phyloP scores from a whole-genome alignment of 2,797 vertebrate species.

The Gastrophryne carolinensis region DNA sequence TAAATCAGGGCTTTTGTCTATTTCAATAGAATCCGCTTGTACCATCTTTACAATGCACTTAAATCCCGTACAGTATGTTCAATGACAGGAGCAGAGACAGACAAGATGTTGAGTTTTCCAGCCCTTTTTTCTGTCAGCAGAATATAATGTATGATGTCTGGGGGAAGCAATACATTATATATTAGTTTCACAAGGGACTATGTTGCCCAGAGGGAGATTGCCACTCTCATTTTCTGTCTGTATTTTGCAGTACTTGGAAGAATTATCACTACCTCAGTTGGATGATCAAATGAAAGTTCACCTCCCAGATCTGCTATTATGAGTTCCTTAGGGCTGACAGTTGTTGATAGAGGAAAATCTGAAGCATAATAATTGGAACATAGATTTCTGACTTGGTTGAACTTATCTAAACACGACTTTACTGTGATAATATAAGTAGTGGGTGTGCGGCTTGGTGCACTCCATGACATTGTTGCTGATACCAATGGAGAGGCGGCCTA shows the following conservation, averaged over 20 bases:
- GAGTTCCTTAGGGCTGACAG: neutral
- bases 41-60: too few species aligned
- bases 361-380: neutral
- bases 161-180: slow-evolving; percentile 7
- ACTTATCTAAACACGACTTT: neutral
- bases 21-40: too few species aligned
- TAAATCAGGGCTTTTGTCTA: too few species aligned
- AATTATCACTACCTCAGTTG: slow-evolving; percentile 12
- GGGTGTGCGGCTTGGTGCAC: too few species aligned
- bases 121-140: slow-evolving; percentile 15
- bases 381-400: neutral
- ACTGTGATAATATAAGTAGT: neutral
- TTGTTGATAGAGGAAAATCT: neutral
- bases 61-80: too few species aligned
- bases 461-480: too few species aligned
- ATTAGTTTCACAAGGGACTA: slow-evolving; percentile 1
- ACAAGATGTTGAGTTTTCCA: slow-evolving; percentile 3
- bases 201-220: slow-evolving; percentile 8
- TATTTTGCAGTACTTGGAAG: neutral
- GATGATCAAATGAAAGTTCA: slow-evolving; percentile 14
- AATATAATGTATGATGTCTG: slow-evolving; percentile 10
- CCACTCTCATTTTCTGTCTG: neutral
- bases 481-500: too few species aligned
- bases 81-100: neutral
- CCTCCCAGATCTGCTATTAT: neutral